Conservation (phyloP, 2,888 invertebrate genomes). For the Schizaphis graminum region DNA sequence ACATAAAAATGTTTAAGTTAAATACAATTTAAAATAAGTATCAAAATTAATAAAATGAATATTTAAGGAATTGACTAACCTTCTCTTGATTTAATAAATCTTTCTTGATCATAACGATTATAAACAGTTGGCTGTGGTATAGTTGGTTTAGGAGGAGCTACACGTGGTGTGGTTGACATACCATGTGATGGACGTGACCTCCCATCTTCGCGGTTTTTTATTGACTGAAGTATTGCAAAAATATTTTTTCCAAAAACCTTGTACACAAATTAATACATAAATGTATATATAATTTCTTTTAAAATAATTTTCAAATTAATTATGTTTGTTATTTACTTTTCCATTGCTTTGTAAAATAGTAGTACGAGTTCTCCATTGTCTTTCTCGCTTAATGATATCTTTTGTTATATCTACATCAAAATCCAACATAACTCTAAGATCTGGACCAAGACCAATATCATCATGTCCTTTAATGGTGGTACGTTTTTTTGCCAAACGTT, state of each 20-base stretch:
- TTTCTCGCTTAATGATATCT: slow-evolving; percentile 95
- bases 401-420: slow-evolving; percentile 96
- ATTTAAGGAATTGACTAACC: slow-evolving; percentile 72
- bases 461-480: slow-evolving; percentile 97
- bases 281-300: slow-evolving; percentile 20
- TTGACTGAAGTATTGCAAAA: slow-evolving; percentile 89
- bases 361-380: slow-evolving; percentile 96
- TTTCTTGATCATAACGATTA: slow-evolving; percentile 99
- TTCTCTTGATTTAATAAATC: slow-evolving; percentile 93
- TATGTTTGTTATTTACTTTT: slow-evolving; percentile 76
- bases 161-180: slow-evolving; percentile 75
- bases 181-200: slow-evolving; percentile 75
- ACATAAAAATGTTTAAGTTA: slow-evolving; percentile 67
- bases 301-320: slow-evolving; percentile 27
- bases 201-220: slow-evolving; percentile 94
- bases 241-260: slow-evolving; percentile 93
- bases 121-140: slow-evolving; percentile 84
- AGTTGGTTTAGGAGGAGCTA: slow-evolving; percentile 77
- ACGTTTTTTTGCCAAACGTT: slow-evolving; percentile 94
- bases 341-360: slow-evolving; percentile 96
- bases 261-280: slow-evolving; percentile 68
- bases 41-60: neutral
- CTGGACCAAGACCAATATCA: slow-evolving; percentile 84
- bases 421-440: slow-evolving; percentile 89
- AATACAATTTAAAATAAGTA: slow-evolving; percentile 32